Conservation (phyloP, 1,140 invertebrate species). For the Melanaphis sacchari region DNA sequence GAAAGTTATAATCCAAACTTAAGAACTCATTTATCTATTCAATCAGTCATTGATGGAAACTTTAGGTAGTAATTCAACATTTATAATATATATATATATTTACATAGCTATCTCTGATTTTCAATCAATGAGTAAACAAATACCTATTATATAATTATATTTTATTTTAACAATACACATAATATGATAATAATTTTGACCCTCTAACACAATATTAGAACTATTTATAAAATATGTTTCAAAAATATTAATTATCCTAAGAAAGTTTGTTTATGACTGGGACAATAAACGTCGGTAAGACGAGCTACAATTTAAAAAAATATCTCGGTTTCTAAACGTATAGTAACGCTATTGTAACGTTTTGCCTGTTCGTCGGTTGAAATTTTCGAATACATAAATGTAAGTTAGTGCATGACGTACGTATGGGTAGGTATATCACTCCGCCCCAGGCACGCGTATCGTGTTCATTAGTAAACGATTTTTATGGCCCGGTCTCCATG, state of each 20-base stretch:
- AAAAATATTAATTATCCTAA: background rate
- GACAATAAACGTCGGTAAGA: background rate
- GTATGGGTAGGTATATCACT: background rate
- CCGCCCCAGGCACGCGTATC: slow-evolving; percentile 27
- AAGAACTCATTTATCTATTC: background rate
- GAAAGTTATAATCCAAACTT: background rate
- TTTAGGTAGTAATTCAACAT: background rate
- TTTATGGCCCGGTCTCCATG: background rate
- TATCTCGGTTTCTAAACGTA: background rate
- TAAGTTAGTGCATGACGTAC: background rate
- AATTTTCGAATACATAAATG: background rate
- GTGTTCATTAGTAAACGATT: slow-evolving; percentile 52
- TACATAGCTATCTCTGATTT: background rate
- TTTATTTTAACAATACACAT: background rate
- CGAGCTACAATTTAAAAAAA: background rate
- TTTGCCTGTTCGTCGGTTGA: background rate
- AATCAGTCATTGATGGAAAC: background rate
- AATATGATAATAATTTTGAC: too few species aligned
- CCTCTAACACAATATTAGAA: background rate
- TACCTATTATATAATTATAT: background rate
- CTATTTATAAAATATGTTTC: background rate
- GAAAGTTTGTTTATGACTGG: background rate
- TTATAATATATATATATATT: background rate
- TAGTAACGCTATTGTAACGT: background rate
- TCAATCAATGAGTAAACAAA: background rate